Base-by-base conservation (phyloP, 2,888 invertebrate species). In the Nemotelus pantherinus region DNA sequence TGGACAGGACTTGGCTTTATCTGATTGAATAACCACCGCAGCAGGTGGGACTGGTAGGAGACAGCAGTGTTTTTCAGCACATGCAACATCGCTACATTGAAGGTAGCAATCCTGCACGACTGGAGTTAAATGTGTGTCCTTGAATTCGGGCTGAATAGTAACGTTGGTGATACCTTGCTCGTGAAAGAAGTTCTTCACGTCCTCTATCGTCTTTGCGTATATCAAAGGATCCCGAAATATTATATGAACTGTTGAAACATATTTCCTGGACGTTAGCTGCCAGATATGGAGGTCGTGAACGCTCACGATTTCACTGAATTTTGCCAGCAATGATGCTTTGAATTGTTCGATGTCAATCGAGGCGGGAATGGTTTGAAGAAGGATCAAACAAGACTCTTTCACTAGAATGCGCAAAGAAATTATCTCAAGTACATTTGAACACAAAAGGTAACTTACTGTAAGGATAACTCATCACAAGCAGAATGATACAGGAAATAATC, bases 341-440 rank as follows among this genome's bases (percentile, higher is more conserved):
- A 95, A 89, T 6, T 89, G 89, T 80, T 91, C 90, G 63, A 95
- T 93, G 83, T 96, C 93, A 80, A 97, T 93, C 10, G 95, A 93
- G 82, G 93, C 94, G 0, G 98, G 97, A 78, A 97, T 96, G 1
- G 97, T 97, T 88, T 98, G 97, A 41, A 98, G 89, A 0, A 97
- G 89, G 83, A 97, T 95, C 77, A 95, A 87, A 3, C 95, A 94
- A 9, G 96, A 95, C 85, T 96, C 94, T 82, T 94, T 94, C 91
- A 97, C 96, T 96, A 50, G 2, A 68, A 10, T 44, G n/a, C 45
- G 10, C 10, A 65, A 47, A 44, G 65, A 10, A 9, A 25, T 77
- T 78, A 43, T 41, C 60, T 39, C 39, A 44, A 68, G 9, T 58
- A 10, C 48, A 58, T 67, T 44, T 45, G 25, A 25, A 25, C 25